These are phyloP conservation scores for Agapostemon virescens DNA, from an alignment of 2,888 invertebrate species.

Conservation along the genomic window DNA sequence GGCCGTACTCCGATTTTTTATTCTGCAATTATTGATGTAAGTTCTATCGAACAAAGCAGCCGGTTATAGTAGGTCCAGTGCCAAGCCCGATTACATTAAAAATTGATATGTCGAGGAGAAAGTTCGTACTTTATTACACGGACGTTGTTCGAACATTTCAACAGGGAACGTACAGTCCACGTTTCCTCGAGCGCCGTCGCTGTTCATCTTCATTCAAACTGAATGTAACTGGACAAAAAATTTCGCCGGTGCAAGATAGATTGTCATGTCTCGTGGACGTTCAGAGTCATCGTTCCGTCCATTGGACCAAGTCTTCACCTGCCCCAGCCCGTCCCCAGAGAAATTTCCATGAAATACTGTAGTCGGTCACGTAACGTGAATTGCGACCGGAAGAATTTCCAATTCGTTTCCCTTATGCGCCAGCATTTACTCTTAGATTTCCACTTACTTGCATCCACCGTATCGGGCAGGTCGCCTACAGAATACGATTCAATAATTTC, in stretches of 20 bases:
- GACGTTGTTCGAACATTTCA: not conserved
- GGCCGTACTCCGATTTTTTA: too few species aligned
- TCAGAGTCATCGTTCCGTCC: conserved; percentile 47
- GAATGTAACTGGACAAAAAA: conserved; percentile 5
- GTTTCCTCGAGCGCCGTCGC: not conserved
- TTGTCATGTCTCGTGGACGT: conserved; percentile 42
- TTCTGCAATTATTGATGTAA: too few species aligned
- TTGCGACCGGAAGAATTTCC: conserved; percentile 63
- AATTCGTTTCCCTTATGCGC: conserved; percentile 57
- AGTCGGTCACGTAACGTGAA: conserved; percentile 64
- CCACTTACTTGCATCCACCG: conserved; percentile 60
- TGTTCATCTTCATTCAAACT: not conserved
- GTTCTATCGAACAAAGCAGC: too few species aligned
- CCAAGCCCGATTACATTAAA: not conserved
- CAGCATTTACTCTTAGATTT: conserved; percentile 60
- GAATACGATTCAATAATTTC: conserved; percentile 51
- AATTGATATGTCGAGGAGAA: not conserved
- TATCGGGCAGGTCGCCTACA: conserved; percentile 26
- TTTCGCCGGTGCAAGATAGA: conserved; percentile 30
- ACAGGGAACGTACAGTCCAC: not conserved
- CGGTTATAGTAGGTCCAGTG: too few species aligned
- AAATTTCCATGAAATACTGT: conserved; percentile 66
- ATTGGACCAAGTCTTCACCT: conserved; percentile 43
- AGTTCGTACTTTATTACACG: not conserved
- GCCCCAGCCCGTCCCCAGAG: conserved; percentile 49